Conservation (phyloP, 1,140 invertebrate genomes). For the Apis dorsata region DNA sequence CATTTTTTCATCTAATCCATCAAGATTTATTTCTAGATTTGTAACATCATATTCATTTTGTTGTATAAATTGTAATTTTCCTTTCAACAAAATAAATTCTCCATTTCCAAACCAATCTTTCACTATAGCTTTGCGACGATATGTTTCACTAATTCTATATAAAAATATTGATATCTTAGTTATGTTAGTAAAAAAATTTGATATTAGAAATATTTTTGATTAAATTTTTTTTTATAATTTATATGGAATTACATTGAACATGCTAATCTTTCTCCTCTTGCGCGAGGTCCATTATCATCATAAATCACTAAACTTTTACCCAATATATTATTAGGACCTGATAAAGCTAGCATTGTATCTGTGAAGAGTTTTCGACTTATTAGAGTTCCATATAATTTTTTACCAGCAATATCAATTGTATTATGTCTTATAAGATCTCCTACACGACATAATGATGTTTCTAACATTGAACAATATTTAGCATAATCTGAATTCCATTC, state of each 20-base stretch:
- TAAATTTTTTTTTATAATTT: slow-evolving; percentile 3
- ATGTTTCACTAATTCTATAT: slow-evolving; percentile 85
- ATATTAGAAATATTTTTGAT: slow-evolving; percentile 2
- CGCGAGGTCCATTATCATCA: slow-evolving; percentile 92
- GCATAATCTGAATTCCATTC: slow-evolving; percentile 75
- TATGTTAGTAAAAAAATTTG: background rate
- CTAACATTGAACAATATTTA: slow-evolving; percentile 80
- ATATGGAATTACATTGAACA: slow-evolving; percentile 87
- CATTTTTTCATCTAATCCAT: slow-evolving; percentile 84
- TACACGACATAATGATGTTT: slow-evolving; percentile 83
- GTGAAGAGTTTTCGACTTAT: slow-evolving; percentile 89
- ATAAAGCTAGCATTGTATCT: slow-evolving; percentile 88
- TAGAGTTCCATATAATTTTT: slow-evolving; percentile 82
- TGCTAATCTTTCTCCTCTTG: slow-evolving; percentile 91
- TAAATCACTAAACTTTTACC: slow-evolving; percentile 93
- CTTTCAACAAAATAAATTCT: slow-evolving; percentile 82
- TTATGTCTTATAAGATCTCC: slow-evolving; percentile 88
- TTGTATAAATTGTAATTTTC: slow-evolving; percentile 90
- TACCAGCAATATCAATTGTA: slow-evolving; percentile 87
- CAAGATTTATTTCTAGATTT: slow-evolving; percentile 88
- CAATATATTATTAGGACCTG: slow-evolving; percentile 87
- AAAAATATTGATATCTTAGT: slow-evolving; percentile 5
- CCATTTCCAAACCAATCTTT: slow-evolving; percentile 94
- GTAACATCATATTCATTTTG: slow-evolving; percentile 92
- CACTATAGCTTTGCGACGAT: slow-evolving; percentile 90